A percentile compares a stretch with the other conserved stretches of the same genome.
Conservation (phyloP, 2,888 invertebrate genomes). For the Anoplius nigerrimus region DNA sequence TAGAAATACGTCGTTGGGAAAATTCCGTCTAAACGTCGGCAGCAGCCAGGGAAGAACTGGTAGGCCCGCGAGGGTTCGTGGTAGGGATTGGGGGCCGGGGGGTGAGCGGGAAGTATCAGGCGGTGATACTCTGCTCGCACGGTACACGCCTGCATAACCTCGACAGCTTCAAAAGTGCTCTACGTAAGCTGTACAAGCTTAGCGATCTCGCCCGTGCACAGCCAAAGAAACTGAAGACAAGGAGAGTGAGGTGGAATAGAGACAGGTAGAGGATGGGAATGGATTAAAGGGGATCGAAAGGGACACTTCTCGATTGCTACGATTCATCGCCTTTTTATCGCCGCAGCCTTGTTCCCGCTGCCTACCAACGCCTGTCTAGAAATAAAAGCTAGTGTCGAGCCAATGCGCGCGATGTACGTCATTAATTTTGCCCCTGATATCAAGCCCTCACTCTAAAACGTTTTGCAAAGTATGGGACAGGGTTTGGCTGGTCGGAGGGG, state of each 20-base stretch:
- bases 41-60: background rate
- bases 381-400: too few species aligned
- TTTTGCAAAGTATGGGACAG: background rate
- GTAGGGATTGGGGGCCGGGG: background rate
- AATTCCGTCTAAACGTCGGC: slow-evolving; percentile 15
- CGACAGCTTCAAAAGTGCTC: background rate
- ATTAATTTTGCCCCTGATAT: background rate
- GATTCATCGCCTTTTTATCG: background rate
- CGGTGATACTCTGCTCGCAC: background rate
- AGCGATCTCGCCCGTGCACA: slow-evolving; percentile 5
- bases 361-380: too few species aligned
- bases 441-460: background rate
- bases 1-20: background rate
- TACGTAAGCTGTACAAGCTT: too few species aligned
- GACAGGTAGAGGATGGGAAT: background rate
- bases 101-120: slow-evolving; percentile 6
- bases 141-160: slow-evolving; percentile 7
- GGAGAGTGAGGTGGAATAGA: background rate
- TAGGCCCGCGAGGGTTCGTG: slow-evolving; percentile 5
- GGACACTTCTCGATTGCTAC: background rate
- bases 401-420: too few species aligned
- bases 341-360: too few species aligned
- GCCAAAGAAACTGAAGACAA: background rate
- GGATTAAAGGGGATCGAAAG: background rate
- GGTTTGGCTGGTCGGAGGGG: too few species aligned